A percentile compares a stretch with the other conserved stretches of the same genome.
Conservation (phyloP, 2,113 vertebrate species). For the Cricetomys ansorgei region DNA sequence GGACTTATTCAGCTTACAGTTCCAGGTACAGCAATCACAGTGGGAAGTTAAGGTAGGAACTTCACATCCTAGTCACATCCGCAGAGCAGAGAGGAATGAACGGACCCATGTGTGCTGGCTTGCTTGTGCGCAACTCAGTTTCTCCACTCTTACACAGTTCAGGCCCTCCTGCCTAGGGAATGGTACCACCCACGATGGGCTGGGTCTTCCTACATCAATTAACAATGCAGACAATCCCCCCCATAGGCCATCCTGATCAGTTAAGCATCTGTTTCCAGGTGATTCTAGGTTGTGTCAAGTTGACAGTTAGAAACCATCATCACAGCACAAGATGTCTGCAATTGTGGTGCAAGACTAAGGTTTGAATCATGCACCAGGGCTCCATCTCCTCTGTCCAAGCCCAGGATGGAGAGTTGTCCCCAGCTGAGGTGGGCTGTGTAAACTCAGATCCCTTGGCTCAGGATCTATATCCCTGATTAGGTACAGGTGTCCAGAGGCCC, state of each 20-base stretch:
- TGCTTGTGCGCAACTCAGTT: neutral
- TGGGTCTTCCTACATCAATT: neutral
- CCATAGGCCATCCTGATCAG: neutral
- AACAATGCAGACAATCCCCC: neutral
- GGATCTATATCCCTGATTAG: too few species aligned
- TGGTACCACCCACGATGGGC: neutral
- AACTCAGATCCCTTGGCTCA: neutral
- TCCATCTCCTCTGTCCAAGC: neutral
- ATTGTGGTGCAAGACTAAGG: neutral
- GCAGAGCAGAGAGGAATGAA: neutral
- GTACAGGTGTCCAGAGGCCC: neutral
- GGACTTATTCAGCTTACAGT: neutral
- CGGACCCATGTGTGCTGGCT: neutral
- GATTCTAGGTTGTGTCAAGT: neutral
- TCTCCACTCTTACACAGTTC: neutral
- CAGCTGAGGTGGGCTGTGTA: accelerated
- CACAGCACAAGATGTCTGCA: neutral
- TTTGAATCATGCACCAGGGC: neutral
- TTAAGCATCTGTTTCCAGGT: neutral
- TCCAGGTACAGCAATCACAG: neutral
- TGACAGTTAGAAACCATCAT: neutral
- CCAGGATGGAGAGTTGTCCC: neutral
- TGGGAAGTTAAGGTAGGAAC: neutral
- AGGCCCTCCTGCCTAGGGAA: neutral
- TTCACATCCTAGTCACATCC: neutral